Base-by-base conservation (phyloP, 2,888 invertebrate genomes). In the Campoletis raptor region DNA sequence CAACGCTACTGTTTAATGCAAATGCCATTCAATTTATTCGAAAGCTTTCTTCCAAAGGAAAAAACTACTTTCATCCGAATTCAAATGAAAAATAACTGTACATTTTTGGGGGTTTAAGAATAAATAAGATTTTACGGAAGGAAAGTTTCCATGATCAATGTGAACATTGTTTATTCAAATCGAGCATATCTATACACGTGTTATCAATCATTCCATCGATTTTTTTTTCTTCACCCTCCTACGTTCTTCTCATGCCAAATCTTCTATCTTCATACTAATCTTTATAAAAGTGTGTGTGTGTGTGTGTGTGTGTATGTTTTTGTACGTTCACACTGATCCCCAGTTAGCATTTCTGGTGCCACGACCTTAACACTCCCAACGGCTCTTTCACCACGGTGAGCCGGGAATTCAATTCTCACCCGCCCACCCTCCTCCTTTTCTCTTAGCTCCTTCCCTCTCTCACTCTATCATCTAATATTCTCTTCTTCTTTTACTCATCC, bases 391-490 rank as follows among this genome's bases (percentile, higher is more conserved):
- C 57, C 66, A 64, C 66, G 45, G 54, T 67, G 73, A 85, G 79
- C 83, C 82, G 40, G 80, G 85, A 85, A 85, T 85, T 85, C 83
- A 83, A 83, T 85, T 85, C 85, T 74, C 85, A 69, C 67, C 61
- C 78, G 30, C 37, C 52, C 40, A n/a, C 48, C n/a, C 64, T 36
- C 30, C 30, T 15, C 45, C 64, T 36, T 48, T 70, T 70, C 79
- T 85, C 57, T 54, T 45, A 24, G 36, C 76, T 73, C 54, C 73
- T 64, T 73, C 48, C 6, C 67, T 52, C 54, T 76, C 57, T 42
- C 54, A 24, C 57, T n/a, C 74, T 48, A n/a, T 64, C 76, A 64
- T 77, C 64, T 36, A 9, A 15, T 37, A 57, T 57, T 74, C 74
- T 78, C 81, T 73, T 85, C 67, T 40, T 67, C 52, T 54, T 72